Conservation (phyloP, 2,113 vertebrate genomes). For the Carlito syrichta region DNA sequence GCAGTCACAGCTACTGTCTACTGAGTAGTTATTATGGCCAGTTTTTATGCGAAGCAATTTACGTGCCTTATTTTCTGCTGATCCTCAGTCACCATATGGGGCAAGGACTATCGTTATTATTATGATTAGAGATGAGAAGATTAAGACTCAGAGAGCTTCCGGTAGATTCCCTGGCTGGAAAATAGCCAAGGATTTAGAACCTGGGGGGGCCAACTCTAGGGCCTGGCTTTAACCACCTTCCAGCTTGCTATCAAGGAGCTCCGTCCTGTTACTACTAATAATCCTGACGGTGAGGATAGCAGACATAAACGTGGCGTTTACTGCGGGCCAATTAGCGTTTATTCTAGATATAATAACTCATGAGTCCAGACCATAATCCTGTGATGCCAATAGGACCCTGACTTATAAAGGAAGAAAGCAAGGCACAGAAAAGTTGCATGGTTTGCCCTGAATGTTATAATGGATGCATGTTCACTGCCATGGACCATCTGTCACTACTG, state of each 20-base stretch:
- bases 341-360: background rate
- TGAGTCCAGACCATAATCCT: background rate
- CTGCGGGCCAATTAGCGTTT: background rate
- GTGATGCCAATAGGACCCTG: background rate
- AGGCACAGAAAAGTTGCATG: background rate
- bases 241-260: background rate
- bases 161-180: background rate
- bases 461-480: background rate
- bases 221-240: background rate
- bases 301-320: background rate
- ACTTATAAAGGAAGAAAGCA: background rate
- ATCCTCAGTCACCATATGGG: background rate
- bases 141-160: background rate
- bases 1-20: background rate
- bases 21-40: background rate
- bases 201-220: background rate
- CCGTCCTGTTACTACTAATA: background rate
- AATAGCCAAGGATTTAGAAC: background rate
- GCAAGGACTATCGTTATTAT: background rate
- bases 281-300: background rate
- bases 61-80: conserved; percentile 38
- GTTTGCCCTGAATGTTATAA: background rate
- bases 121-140: conserved; percentile 20
- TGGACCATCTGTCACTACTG: background rate
- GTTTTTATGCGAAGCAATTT: conserved; percentile 33